A percentile compares a stretch with the other conserved stretches of the same genome.
These are phyloP conservation scores for Pluvianellus socialis DNA, from an alignment of 2,113 vertebrate genomes.

Conservation along the genomic window DNA sequence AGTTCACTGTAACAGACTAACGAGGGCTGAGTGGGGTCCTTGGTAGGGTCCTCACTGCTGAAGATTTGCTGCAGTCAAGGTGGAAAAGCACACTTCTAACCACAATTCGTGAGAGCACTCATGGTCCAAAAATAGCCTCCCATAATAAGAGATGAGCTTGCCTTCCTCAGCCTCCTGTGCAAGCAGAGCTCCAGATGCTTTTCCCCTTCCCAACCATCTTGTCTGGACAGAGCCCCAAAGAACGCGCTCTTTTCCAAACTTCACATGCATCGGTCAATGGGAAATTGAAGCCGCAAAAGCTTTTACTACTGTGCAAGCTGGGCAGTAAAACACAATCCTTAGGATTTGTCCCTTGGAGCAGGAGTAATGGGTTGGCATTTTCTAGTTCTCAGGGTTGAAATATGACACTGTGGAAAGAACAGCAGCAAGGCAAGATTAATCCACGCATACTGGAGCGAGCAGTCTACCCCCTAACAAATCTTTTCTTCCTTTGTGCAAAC, in stretches of 20 bases:
- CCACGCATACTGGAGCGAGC: neutral
- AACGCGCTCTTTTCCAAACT: neutral
- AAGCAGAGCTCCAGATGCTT: neutral
- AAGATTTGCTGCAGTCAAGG: neutral
- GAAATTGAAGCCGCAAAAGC: neutral
- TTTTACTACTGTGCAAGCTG: neutral
- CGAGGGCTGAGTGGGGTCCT: neutral
- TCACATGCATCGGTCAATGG: neutral
- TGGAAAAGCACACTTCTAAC: neutral
- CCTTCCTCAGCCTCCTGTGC: neutral
- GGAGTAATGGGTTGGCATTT: neutral
- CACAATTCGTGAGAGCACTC: accelerated
- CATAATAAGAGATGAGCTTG: neutral
- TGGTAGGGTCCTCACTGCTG: neutral
- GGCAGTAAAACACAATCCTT: neutral
- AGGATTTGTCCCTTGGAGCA: neutral
- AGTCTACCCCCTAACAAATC: neutral
- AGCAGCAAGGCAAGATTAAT: neutral
- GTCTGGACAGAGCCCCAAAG: neutral
- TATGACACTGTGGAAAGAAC: neutral
- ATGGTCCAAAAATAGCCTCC: neutral
- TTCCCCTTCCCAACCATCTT: neutral
- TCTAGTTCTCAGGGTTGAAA: neutral
- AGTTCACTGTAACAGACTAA: neutral
- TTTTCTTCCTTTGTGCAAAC: neutral